These are phyloP conservation scores for Sthenelais limicola DNA, from an alignment of 2,888 invertebrate species.

Conservation along the genomic window DNA sequence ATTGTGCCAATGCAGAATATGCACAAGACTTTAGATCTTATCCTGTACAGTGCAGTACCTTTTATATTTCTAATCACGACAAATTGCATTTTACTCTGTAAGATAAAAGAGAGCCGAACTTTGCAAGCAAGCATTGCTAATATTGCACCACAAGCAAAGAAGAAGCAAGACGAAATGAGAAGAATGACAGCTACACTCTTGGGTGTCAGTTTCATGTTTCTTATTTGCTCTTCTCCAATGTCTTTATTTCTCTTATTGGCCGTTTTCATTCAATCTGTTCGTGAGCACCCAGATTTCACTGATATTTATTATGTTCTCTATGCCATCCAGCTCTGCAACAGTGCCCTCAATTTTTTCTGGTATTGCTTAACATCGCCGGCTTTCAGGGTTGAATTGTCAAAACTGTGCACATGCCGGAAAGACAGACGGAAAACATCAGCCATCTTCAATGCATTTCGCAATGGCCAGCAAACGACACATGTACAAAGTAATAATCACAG, in stretches of 20 bases:
- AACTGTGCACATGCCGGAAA: not conserved
- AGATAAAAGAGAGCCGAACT: not conserved
- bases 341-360: not conserved
- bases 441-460: too few relatives aligned
- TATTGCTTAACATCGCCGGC: not conserved
- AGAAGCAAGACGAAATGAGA: not conserved
- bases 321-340: not conserved
- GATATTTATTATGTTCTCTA: conserved; percentile 1
- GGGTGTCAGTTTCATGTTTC: conserved; percentile 2
- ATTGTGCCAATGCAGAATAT: not conserved
- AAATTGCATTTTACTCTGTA: not conserved
- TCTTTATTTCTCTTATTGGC: not conserved
- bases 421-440: not conserved
- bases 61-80: not conserved
- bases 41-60: conserved; percentile 1
- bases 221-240: conserved; percentile 3
- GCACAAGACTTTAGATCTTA: not conserved
- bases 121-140: not conserved
- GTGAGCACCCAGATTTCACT: not conserved
- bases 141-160: not conserved
- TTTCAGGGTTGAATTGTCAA: not conserved
- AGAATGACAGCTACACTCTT: conserved; percentile 10
- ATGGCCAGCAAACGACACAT: too few relatives aligned
- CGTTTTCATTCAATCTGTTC: not conserved
- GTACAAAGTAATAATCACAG: too few relatives aligned